Base-by-base conservation (phyloP, 2,797 vertebrate species). In the Labeo calbasu region DNA sequence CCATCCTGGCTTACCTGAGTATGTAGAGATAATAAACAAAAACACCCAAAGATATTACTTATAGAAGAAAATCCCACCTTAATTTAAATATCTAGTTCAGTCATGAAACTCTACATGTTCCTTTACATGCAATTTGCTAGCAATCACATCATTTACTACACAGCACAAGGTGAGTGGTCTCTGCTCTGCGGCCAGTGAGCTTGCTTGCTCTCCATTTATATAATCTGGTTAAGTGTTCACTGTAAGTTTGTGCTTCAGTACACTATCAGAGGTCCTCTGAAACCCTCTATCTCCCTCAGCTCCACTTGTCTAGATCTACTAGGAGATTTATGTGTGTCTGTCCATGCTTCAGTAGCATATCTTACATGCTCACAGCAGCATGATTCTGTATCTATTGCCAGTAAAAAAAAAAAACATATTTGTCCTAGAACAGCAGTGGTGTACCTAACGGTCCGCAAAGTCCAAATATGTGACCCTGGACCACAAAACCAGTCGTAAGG, bases 1-100 rank as follows among this genome's bases (percentile, higher is more conserved):
- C 98, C 98, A 48, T 99, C 98, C 89, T 99, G 98, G 92, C 98
- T 99, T 69, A 99, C 97, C 98, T 99, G 19, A 40, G 17, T 40
- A 77, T 69, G 19, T 46, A 69, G 12, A 59, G 15, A 40, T 59
- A 51, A 82, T 5, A 21, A 13, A 73, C 23, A 81, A 72, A 17
- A 32, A 65, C 25, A 14, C 28, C 6, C 46, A 57, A 59, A 28
- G 2, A 77, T 25, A 17, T 77, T 13, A 46, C 3, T 28, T 5
- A 28, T 7, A 57, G 4, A 83, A 14, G 13, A 63, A 73, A 61
- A 19, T 43, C 25, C 12, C 17, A 65, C 5, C 7, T 51, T 63
- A 2, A 9, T n/a, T 19, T 79, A 2, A 79, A 50, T n/a, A 51
- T 57, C 13, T 23, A 15, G 23, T 61, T 61, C 23, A 65, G 21